These are phyloP conservation scores for Phoxinus dragarum DNA, from an alignment of 2,797 vertebrate genomes.

Conservation along the genomic window DNA sequence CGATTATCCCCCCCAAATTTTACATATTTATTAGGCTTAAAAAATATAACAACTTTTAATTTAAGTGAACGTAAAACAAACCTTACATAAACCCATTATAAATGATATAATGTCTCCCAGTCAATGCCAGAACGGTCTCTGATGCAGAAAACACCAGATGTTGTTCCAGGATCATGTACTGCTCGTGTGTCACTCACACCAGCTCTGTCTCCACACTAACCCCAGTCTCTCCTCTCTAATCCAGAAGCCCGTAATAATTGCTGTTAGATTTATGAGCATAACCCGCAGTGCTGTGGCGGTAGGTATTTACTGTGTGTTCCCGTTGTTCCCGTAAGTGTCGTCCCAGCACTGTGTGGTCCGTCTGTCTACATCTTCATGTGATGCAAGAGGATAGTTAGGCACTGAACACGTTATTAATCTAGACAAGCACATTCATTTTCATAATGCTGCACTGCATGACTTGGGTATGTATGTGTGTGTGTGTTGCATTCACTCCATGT, in stretches of 20 bases:
- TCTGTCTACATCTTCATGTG: slow-evolving; percentile 53
- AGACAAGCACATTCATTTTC: not conserved
- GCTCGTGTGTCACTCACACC: slow-evolving; percentile 12
- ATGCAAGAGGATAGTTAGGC: slow-evolving; percentile 6
- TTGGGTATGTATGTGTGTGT: not conserved
- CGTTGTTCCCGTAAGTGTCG: slow-evolving; percentile 38
- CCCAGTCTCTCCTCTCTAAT: slow-evolving; percentile 81
- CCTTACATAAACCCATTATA: too few relatives aligned
- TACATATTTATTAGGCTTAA: too few relatives aligned
- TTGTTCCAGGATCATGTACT: slow-evolving; percentile 28
- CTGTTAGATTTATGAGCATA: slow-evolving; percentile 97
- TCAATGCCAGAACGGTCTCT: not conserved
- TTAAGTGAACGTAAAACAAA: too few relatives aligned
- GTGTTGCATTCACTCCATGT: slow-evolving; percentile 29
- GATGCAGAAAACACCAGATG: not conserved
- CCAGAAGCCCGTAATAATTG: slow-evolving; percentile 95
- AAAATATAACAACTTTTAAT: too few relatives aligned
- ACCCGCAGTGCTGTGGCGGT: slow-evolving; percentile 90
- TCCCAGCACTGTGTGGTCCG: slow-evolving; percentile 59
- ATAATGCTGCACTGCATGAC: slow-evolving; percentile 15
- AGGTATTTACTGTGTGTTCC: slow-evolving; percentile 79
- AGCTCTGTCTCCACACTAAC: slow-evolving; percentile 76
- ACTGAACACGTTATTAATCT: not conserved
- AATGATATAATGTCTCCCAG: not conserved
- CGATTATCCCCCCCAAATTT: too few relatives aligned